These are phyloP conservation scores for Paralvinella palmiformis DNA, from an alignment of 1,140 invertebrate genomes.

Conservation along the genomic window DNA sequence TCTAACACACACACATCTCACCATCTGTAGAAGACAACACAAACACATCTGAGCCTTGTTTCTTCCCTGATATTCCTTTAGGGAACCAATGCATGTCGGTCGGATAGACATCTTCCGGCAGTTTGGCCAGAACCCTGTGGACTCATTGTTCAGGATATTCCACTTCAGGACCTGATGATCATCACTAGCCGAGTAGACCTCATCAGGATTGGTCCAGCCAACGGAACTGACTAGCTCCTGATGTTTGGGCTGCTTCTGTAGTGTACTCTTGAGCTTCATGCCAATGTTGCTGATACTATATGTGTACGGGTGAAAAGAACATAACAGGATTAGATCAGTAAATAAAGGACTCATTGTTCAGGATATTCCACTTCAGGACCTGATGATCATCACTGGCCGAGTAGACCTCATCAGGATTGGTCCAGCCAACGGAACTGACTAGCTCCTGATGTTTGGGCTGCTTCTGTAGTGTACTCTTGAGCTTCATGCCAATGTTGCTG, in stretches of 20 bases:
- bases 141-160: constrained; percentile 69
- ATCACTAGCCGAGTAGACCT: constrained; percentile 86
- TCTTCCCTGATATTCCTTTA: constrained; percentile 57
- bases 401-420: constrained; percentile 82
- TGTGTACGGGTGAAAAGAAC: too few species aligned
- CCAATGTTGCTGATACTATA: too few species aligned
- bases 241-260: constrained; percentile 47
- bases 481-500: too few species aligned
- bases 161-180: constrained; percentile 85
- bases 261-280: background rate
- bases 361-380: constrained; percentile 80
- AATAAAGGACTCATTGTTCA: constrained; percentile 61
- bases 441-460: constrained; percentile 58
- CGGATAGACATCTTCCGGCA: constrained; percentile 77
- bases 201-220: constrained; percentile 85
- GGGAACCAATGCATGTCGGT: constrained; percentile 82
- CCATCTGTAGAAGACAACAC: constrained; percentile 87
- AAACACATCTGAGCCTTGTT: constrained; percentile 71
- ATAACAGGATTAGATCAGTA: too few species aligned
- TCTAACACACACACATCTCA: constrained; percentile 24
- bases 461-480: background rate
- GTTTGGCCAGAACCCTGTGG: constrained; percentile 67
- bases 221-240: constrained; percentile 74
- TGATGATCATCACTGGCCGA: constrained; percentile 88
- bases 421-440: constrained; percentile 85